Evolutionary conservation across 2,797 vertebrate species (phyloP).

Genomic region (Syngnathus acus): DNA sequence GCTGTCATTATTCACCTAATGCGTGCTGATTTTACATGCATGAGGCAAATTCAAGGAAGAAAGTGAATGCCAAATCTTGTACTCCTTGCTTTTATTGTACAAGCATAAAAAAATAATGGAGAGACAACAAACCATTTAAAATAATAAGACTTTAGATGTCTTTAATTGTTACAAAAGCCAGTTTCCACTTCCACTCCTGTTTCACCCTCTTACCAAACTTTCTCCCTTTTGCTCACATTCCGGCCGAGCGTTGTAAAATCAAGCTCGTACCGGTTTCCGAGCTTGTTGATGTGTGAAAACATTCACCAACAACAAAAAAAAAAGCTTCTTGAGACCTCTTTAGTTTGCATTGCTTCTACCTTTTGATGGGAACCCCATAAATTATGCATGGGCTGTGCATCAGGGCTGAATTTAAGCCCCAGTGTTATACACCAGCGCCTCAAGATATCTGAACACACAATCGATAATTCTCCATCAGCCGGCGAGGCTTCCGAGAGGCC

Average conservation of each 20-base stretch:
- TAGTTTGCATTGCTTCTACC: conserved; percentile 63
- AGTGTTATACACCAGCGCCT: conserved; percentile 69
- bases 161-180: conserved; percentile 23
- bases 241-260: conserved; percentile 45
- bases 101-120: conserved; percentile 45
- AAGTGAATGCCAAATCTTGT: conserved; percentile 28
- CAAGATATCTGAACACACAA: conserved; percentile 73
- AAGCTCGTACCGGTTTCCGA: conserved; percentile 46
- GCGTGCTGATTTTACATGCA: conserved; percentile 48
- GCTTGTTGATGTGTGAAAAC: conserved; percentile 67
- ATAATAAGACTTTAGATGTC: conserved; percentile 6
- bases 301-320: conserved; percentile 50
- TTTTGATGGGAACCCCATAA: conserved; percentile 71
- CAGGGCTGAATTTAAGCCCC: conserved; percentile 68
- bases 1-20: conserved; percentile 65
- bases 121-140: conserved; percentile 38
- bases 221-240: conserved; percentile 23
- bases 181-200: neutral
- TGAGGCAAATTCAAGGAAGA: conserved; percentile 13
- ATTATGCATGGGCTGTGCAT: conserved; percentile 71
- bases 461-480: conserved; percentile 74
- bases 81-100: conserved; percentile 33
- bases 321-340: conserved; percentile 61
- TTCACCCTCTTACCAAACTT: conserved; percentile 14
- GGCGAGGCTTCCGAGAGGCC: conserved; percentile 58